Evolutionary conservation across 2,797 vertebrate species (phyloP), one percentile per base, ranked within the genome.

Genomic region (Acanthurus leucopareius): DNA sequence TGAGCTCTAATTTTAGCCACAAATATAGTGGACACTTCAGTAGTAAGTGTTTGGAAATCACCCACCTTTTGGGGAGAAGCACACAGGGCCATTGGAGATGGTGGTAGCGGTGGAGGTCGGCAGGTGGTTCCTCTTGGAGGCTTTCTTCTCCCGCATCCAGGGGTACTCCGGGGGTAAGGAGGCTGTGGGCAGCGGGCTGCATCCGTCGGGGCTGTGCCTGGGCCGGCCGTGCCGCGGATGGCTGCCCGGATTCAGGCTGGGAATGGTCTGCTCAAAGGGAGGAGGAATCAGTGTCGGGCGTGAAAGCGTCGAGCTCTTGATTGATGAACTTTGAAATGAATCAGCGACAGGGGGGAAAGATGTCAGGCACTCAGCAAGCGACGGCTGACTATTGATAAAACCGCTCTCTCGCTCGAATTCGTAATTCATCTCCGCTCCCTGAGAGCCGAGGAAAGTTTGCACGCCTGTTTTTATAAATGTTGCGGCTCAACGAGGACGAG

Each of bases 281-380:
- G 98, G 98, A 97, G 98, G 98, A 98, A 99, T 98, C 96, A 98
- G 97, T 97, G 98, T 98, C 97, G 97, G 96, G 96, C 97, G 97
- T 97, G 97, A 98, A 97, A 99, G 98, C 98, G 98, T 97, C 97
- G 97, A 99, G 97, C 96, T 98, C 98, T 99, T 99, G 98, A 99
- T 99, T 99, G 98, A 99, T 99, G 98, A 99, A 99, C 97, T 99
- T 98, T 99, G 98, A 99, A 99, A 99, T 97, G 98, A 97, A 97
- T 99, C 98, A 97, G 97, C 97, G 97, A 99, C 98, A 98, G 98
- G 98, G 98, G 98, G 97, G 97, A 99, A 99, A 97, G 98, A 99
- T 97, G 98, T 99, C 98, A 99, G 97, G 97, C 98, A 99, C 98
- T 99, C 98, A 96, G 98, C 98, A 96, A 99, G 98, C 97, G 98